Conservation (phyloP, 2,797 vertebrate species). For the Anguilla pacifica region DNA sequence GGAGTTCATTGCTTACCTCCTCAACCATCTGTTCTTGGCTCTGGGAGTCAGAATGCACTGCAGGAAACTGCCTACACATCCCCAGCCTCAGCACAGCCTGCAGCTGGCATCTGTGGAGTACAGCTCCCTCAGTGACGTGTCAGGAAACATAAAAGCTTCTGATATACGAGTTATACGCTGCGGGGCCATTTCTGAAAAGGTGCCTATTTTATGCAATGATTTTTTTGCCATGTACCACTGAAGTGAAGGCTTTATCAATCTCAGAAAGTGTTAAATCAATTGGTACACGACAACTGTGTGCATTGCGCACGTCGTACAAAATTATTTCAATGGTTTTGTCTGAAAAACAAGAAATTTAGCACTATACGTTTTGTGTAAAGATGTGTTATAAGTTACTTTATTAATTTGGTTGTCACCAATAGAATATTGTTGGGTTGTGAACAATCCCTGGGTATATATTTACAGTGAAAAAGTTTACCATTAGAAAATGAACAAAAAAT, state of each 20-base stretch:
- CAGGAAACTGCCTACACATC: conserved; percentile 75
- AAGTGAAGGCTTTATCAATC: not conserved
- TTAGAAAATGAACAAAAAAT: not conserved
- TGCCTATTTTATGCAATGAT: not conserved
- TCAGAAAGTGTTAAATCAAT: not conserved
- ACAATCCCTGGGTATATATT: not conserved
- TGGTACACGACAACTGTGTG: too few species aligned
- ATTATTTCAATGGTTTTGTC: not conserved
- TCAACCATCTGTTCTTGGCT: conserved; percentile 80
- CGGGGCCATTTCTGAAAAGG: not conserved
- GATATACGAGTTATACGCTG: not conserved
- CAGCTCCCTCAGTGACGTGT: conserved; percentile 18
- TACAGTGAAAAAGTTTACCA: not conserved
- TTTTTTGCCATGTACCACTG: not conserved
- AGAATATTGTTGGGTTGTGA: not conserved
- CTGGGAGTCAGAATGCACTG: conserved; percentile 54
- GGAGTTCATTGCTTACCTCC: conserved; percentile 73
- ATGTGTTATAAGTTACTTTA: not conserved
- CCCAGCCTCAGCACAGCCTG: conserved; percentile 88
- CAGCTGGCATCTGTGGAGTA: conserved; percentile 80
- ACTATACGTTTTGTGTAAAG: not conserved
- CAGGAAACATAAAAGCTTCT: not conserved
- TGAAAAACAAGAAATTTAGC: not conserved
- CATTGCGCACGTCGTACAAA: not conserved
- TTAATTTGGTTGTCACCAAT: not conserved